Conservation (phyloP, 92 coral and sea anemone species). For the Micromussa lordhowensis region DNA sequence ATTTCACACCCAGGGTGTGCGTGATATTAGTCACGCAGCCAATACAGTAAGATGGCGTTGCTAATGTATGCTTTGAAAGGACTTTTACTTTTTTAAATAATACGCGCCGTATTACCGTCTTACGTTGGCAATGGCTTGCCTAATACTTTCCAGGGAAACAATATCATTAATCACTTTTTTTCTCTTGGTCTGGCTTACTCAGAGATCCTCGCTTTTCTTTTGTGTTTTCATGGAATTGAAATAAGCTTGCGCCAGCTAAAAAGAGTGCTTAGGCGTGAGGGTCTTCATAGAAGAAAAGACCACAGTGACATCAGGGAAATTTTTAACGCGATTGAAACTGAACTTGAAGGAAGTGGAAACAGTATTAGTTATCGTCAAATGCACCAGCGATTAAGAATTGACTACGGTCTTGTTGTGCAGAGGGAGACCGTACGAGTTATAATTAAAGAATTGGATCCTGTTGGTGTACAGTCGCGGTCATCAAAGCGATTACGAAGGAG, state of each 20-base stretch:
- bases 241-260: no score
- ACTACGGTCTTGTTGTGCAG: constrained; percentile 15
- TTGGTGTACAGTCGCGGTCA: constrained; percentile 25
- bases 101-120: no score
- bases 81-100: no score
- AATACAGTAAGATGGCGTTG: no score
- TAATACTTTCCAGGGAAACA: constrained; percentile 1
- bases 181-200: constrained; percentile 27
- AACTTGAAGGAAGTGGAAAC: constrained; percentile 13
- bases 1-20: no score
- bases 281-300: constrained; percentile 29
- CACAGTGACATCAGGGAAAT: constrained; percentile 19
- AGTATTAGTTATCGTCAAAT: constrained; percentile 12
- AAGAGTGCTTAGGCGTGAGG: no score
- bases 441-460: constrained; percentile 46
- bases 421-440: constrained; percentile 30
- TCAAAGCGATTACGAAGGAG: no score
- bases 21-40: no score
- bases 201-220: constrained; percentile 38
- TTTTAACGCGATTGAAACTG: constrained; percentile 8
- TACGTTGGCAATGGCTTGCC: not conserved
- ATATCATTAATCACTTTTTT: constrained; percentile 31
- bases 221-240: constrained; percentile 30
- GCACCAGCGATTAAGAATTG: constrained; percentile 20
- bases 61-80: no score